phyloP scores from a whole-genome alignment of 2,888 invertebrate genomes.

The Pocota personata region DNA sequence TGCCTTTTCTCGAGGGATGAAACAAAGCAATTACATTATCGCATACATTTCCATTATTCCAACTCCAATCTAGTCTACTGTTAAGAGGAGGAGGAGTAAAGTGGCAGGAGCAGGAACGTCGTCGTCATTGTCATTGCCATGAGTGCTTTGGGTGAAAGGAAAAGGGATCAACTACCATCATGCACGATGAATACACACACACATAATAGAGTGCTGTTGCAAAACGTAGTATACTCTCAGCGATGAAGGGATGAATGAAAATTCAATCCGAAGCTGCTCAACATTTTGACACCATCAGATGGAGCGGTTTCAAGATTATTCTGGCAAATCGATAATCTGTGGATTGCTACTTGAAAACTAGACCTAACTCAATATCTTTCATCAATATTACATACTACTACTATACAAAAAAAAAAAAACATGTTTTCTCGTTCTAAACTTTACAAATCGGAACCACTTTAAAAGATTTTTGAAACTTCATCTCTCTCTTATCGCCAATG shows the following conservation, averaged over 20 bases:
- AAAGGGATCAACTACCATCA: slow-evolving; percentile 72
- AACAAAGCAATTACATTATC: slow-evolving; percentile 77
- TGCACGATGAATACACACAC: slow-evolving; percentile 47
- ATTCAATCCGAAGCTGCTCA: slow-evolving; percentile 68
- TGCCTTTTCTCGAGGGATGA: slow-evolving; percentile 72
- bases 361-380: slow-evolving; percentile 49
- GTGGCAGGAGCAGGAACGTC: slow-evolving; percentile 31
- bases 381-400: too few species aligned
- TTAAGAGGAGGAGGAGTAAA: neutral
- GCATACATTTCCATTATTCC: slow-evolving; percentile 75
- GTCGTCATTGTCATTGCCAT: slow-evolving; percentile 66
- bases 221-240: neutral
- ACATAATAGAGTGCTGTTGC: neutral
- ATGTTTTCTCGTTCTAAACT: too few species aligned
- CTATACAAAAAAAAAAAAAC: too few species aligned
- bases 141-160: slow-evolving; percentile 71
- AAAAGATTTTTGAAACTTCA: too few species aligned
- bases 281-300: slow-evolving; percentile 69
- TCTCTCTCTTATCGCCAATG: too few species aligned
- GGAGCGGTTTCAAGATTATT: slow-evolving; percentile 48
- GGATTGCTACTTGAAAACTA: slow-evolving; percentile 16
- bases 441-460: too few species aligned
- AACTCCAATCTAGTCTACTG: slow-evolving; percentile 70
- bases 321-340: slow-evolving; percentile 50
- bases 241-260: slow-evolving; percentile 67